Conservation (phyloP, 1,140 invertebrate species). For the Hylaeus anthracinus region DNA sequence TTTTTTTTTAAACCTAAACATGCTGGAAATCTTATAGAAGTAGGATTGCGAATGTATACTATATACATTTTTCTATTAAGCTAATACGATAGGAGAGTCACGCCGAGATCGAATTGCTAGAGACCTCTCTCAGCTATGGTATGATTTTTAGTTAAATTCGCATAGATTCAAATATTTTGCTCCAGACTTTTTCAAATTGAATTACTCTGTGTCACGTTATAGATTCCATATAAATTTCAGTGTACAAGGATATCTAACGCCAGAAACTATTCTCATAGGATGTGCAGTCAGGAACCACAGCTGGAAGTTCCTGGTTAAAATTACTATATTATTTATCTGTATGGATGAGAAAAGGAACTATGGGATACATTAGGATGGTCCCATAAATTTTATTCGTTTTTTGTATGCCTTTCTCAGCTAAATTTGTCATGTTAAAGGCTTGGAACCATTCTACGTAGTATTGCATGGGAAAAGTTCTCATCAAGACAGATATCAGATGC, state of each 20-base stretch:
- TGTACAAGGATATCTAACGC: not conserved
- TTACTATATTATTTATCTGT: not conserved
- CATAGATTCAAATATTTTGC: not conserved
- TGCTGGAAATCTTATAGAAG: slow-evolving; percentile 43
- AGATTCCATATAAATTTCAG: no score
- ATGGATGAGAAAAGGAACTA: no score
- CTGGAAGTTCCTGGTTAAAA: not conserved
- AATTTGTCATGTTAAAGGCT: no score
- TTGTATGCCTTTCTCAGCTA: no score
- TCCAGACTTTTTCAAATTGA: not conserved
- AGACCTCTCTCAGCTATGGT: slow-evolving; percentile 17
- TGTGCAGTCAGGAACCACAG: not conserved
- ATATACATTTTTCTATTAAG: slow-evolving; percentile 44
- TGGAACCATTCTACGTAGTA: no score
- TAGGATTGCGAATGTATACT: slow-evolving; percentile 40
- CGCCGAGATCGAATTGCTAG: slow-evolving; percentile 41
- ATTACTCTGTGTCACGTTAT: not conserved
- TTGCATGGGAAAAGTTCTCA: not conserved
- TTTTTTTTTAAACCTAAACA: slow-evolving; percentile 39
- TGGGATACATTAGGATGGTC: no score
- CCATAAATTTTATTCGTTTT: no score
- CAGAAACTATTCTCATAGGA: slow-evolving; percentile 9
- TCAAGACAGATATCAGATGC: not conserved
- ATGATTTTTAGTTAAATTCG: not conserved
- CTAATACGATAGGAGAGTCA: slow-evolving; percentile 39